phyloP scores from a whole-genome alignment of 2,888 invertebrate genomes.

The Serripes groenlandicus region DNA sequence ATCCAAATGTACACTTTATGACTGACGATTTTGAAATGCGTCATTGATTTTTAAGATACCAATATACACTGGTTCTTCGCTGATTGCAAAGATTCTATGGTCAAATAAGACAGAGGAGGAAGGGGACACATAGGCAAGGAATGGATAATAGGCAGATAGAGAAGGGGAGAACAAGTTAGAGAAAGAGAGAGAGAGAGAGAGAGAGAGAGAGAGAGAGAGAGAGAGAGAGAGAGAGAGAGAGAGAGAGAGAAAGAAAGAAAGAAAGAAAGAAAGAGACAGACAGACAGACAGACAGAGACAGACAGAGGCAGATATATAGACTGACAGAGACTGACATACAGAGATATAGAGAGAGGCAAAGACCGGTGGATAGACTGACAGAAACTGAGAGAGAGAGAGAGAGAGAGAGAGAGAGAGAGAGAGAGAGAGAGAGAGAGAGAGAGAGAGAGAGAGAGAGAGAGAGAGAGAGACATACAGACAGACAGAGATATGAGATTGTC shows the following conservation, averaged over 20 bases:
- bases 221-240: conserved; percentile 49
- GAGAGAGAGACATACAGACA: conserved; percentile 7
- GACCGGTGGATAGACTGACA: too few relatives aligned
- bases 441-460: conserved; percentile 18
- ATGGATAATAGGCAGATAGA: too few relatives aligned
- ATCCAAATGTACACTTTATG: too few relatives aligned
- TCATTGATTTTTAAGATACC: too few relatives aligned
- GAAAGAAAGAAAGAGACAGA: conserved; percentile 13
- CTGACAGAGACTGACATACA: background rate
- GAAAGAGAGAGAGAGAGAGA: conserved; percentile 10
- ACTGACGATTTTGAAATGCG: too few relatives aligned
- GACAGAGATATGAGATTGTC: too few relatives aligned
- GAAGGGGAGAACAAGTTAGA: too few relatives aligned
- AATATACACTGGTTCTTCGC: too few relatives aligned
- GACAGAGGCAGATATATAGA: background rate
- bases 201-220: conserved; percentile 32
- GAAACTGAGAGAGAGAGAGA: background rate
- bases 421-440: conserved; percentile 18
- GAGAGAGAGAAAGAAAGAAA: conserved; percentile 26
- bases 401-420: conserved; percentile 14
- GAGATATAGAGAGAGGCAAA: too few relatives aligned
- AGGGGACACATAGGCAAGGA: too few relatives aligned
- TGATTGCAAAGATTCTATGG: too few relatives aligned
- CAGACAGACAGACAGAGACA: conserved; percentile 8
- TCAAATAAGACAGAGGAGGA: too few relatives aligned